Conservation (phyloP, 2,888 invertebrate species). For the Ormyrus labotus region DNA sequence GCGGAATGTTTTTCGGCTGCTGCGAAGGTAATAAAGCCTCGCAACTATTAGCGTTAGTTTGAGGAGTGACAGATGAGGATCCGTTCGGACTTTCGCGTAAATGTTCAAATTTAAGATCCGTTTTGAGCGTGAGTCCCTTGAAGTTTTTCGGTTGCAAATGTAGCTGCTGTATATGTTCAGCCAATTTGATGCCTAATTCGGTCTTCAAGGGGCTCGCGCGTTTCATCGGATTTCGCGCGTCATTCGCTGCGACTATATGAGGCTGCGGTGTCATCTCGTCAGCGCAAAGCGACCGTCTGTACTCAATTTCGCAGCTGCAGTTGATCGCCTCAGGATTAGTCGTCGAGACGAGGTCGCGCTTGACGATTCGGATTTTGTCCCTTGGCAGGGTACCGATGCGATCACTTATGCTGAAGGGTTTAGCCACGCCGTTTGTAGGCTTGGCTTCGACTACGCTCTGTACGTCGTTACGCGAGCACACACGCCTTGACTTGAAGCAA, state of each 20-base stretch:
- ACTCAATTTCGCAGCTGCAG: conserved; percentile 74
- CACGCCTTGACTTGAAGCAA: conserved; percentile 60
- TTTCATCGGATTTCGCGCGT: conserved; percentile 60
- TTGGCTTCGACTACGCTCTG: conserved; percentile 42
- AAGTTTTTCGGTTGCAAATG: conserved; percentile 67
- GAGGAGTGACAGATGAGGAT: conserved; percentile 37
- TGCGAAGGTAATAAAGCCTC: too few species aligned
- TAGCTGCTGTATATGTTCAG: conserved; percentile 67
- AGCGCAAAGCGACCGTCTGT: conserved; percentile 62
- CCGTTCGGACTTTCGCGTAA: conserved; percentile 62
- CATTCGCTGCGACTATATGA: neutral
- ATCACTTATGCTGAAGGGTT: conserved; percentile 43
- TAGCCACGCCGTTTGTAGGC: conserved; percentile 50
- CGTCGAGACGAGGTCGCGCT: conserved; percentile 80
- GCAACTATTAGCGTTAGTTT: conserved; percentile 33
- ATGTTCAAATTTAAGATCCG: conserved; percentile 66
- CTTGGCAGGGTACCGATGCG: conserved; percentile 33
- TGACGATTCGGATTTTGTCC: conserved; percentile 78
- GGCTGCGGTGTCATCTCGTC: neutral
- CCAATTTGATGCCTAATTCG: conserved; percentile 65
- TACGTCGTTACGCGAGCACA: conserved; percentile 51
- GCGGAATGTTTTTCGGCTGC: too few species aligned
- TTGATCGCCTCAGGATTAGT: conserved; percentile 80
- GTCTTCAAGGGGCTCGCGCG: conserved; percentile 58
- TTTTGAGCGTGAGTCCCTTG: conserved; percentile 67